Conservation (phyloP, 2,797 vertebrate species). For the Danio albolineatus region DNA sequence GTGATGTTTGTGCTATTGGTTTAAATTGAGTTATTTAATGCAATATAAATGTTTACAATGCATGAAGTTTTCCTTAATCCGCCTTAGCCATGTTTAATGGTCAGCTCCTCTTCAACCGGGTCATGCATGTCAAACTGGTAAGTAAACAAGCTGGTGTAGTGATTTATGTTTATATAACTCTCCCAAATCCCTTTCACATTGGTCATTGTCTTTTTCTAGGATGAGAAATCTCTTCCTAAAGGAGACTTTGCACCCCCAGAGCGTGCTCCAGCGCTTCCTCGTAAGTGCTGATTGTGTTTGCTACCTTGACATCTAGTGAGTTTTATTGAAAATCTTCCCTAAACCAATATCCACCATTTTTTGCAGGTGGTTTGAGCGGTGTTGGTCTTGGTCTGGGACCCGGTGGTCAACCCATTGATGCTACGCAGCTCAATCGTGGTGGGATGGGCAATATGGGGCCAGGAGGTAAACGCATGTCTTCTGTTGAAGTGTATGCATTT, state of each 20-base stretch:
- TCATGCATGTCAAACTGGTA: constrained; percentile 99
- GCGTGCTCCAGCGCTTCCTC: constrained; percentile 89
- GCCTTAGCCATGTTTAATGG: constrained; percentile 95
- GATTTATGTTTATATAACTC: no score
- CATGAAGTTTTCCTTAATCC: constrained; percentile 75
- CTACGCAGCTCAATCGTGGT: constrained; percentile 90
- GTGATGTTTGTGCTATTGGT: no score
- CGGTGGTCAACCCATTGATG: constrained; percentile 96
- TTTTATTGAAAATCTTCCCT: not conserved
- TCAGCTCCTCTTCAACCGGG: constrained; percentile 94
- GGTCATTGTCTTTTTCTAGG: constrained; percentile 75
- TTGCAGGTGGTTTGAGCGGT: constrained; percentile 92
- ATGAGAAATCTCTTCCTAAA: constrained; percentile 95
- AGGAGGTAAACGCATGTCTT: constrained; percentile 74
- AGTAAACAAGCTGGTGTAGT: constrained; percentile 60
- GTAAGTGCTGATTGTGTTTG: constrained; percentile 77
- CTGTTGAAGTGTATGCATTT: not conserved
- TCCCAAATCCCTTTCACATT: not conserved
- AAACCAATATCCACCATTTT: not conserved
- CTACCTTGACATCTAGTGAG: not conserved
- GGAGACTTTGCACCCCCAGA: constrained; percentile 94
- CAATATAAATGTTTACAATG: not conserved
- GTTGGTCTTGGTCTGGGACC: constrained; percentile 95
- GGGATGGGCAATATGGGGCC: constrained; percentile 93
- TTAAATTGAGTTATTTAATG: not conserved